Evolutionary conservation across 2,113 vertebrate species (phyloP).

Genomic region (Myotis davidii): DNA sequence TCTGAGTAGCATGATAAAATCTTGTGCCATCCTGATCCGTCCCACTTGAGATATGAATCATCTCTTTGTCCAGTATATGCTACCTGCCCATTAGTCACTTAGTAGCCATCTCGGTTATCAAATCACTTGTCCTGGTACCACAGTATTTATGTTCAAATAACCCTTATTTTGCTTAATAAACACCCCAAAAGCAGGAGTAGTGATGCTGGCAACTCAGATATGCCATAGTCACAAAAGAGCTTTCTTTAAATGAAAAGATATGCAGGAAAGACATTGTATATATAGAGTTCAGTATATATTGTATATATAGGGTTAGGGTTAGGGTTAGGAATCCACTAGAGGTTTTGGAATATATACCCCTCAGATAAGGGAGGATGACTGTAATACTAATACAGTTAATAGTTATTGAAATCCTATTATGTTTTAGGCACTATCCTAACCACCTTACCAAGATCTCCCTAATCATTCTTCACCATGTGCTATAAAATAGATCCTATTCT

Average conservation of each 20-base stretch:
- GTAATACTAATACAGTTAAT: not conserved
- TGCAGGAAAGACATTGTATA: not conserved
- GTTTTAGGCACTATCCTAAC: not conserved
- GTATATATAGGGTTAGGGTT: too few species aligned
- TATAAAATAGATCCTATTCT: constrained; percentile 10
- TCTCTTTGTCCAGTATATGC: not conserved
- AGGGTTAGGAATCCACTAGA: not conserved
- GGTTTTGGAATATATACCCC: not conserved
- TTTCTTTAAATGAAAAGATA: not conserved
- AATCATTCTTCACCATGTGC: constrained; percentile 11
- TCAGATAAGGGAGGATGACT: not conserved
- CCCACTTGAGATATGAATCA: not conserved
- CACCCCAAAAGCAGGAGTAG: not conserved
- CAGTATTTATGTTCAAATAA: not conserved
- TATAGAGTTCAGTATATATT: not conserved
- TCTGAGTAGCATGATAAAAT: not conserved
- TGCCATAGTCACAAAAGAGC: not conserved
- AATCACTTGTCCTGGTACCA: not conserved
- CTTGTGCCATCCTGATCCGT: not conserved
- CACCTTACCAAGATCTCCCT: not conserved
- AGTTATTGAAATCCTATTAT: constrained; percentile 22
- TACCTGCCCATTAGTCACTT: not conserved
- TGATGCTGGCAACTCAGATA: not conserved
- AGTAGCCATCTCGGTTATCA: not conserved
- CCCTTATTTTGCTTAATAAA: not conserved